Percentiles rank a stretch among this genome's conserved stretches.
These are phyloP conservation scores for Lasius fuliginosus DNA, from an alignment of 2,888 invertebrate genomes.

Conservation along the genomic window DNA sequence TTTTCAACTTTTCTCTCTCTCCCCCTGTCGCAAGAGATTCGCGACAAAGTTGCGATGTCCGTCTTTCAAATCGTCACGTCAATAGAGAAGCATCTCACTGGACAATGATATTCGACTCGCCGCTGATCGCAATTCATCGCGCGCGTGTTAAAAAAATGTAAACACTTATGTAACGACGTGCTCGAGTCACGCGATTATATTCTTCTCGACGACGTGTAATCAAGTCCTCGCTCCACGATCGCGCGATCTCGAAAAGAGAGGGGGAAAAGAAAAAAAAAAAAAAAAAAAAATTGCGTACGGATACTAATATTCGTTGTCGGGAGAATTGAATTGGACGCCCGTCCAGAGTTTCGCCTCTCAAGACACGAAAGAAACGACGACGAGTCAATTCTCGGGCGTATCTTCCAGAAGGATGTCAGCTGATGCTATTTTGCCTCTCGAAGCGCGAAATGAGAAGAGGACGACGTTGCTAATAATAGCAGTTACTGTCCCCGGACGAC, in stretches of 20 bases:
- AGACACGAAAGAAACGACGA: constrained; percentile 9
- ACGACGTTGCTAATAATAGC: constrained; percentile 73
- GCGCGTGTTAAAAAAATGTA: constrained; percentile 19
- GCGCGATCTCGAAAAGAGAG: background rate
- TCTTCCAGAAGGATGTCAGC: constrained; percentile 65
- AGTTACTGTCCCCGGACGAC: constrained; percentile 68
- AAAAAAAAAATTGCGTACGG: background rate
- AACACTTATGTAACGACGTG: constrained; percentile 43
- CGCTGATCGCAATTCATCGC: constrained; percentile 1
- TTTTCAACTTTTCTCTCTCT: background rate
- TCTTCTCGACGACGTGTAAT: background rate
- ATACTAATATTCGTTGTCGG: background rate
- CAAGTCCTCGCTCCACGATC: background rate
- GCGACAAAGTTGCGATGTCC: background rate
- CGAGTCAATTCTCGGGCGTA: constrained; percentile 24
- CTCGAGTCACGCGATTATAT: constrained; percentile 33
- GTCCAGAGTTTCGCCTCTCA: background rate
- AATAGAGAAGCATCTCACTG: background rate
- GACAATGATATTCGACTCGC: background rate
- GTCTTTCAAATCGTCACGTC: background rate
- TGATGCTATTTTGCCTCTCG: constrained; percentile 68
- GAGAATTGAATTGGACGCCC: background rate
- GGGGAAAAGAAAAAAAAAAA: too few species aligned
- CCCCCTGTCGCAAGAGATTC: constrained; percentile 3
- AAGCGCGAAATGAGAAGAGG: constrained; percentile 68